Base-by-base conservation (phyloP, 2,888 invertebrate genomes). In the Torymus tubicola region DNA sequence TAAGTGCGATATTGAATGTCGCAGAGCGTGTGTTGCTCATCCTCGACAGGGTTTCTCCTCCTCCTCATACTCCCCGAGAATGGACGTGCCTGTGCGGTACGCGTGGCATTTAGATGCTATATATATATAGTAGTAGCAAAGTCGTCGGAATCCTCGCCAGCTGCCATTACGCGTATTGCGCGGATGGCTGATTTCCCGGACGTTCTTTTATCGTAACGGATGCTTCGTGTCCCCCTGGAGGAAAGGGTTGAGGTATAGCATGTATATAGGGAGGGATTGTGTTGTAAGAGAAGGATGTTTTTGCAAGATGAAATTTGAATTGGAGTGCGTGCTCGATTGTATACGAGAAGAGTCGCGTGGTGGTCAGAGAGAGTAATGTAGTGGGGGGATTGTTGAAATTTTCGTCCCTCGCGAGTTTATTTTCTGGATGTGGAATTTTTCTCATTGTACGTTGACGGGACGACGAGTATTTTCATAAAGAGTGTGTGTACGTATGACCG, bases 1-100 rank as follows among this genome's bases (percentile, higher is more conserved):
- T 85, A 88, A 88, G 87, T 88, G 87, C 87, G 84, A 86, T 86
- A 87, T 88, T 86, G 86, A 85, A 86, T 87, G 85, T 88, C 86
- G 81, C 81, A 83, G 84, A 18, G 16, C 50, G 64, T 50, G 16
- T 24, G 64, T 50, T 64, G 65, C 53, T 79, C 79, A 71, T 58
- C 31, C n/a, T 58, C 57, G 52, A 55, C 58, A 16, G 5, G 42
- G 42, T 42, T 42, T 42, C 42, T 24, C 31, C n/a, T 42, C 42
- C n/a, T 18, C n/a, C 24, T 2, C 18, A 21, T 13, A 60, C 4
- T 70, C 69, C 70, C 55, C 24, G n/a, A 21, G 16, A 58, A 16
- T 58, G 60, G 58, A 71, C 71, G 52, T 65, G 64, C 16, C 24
- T 61, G 58, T 2, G n/a, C n/a, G 52, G 58, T 65, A 11, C 3